Evolutionary conservation across 1,140 invertebrate genomes (phyloP).

Genomic region (Caenorhabditis tropicalis): DNA sequence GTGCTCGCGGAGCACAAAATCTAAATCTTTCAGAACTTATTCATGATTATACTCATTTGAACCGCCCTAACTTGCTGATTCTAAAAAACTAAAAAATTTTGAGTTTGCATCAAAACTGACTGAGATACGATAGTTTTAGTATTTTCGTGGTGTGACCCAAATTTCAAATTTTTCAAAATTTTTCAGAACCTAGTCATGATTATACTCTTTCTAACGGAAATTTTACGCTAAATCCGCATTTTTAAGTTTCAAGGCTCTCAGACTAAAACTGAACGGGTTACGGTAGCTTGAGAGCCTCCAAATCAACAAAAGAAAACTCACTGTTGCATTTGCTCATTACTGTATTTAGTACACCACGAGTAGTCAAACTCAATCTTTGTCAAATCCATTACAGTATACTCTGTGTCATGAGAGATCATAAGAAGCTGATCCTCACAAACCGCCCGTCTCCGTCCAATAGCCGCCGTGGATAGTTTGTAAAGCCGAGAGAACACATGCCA

Average conservation of each 20-base stretch:
- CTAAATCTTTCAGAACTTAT: too few relatives aligned
- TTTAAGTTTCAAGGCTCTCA: background rate
- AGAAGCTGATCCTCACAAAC: background rate
- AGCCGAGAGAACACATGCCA: background rate
- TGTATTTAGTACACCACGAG: conserved; percentile 15
- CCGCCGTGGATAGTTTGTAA: background rate
- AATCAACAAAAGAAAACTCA: too few relatives aligned
- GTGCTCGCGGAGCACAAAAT: too few relatives aligned
- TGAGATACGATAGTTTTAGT: background rate
- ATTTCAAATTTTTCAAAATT: background rate
- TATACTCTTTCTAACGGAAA: background rate
- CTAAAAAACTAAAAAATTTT: background rate
- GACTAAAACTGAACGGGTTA: too few relatives aligned
- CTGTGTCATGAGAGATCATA: background rate
- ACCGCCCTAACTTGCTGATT: background rate
- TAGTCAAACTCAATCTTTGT: conserved; percentile 5
- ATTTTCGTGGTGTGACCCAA: background rate
- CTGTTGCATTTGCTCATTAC: conserved; percentile 18
- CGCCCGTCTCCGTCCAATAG: background rate
- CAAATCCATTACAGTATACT: conserved; percentile 24
- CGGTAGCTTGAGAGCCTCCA: too few relatives aligned
- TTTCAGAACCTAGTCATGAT: background rate
- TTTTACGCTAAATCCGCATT: background rate
- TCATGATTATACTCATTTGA: background rate
- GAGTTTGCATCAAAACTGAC: background rate